Base-by-base conservation (phyloP, 2,888 invertebrate species). In the Ochropleura plecta region DNA sequence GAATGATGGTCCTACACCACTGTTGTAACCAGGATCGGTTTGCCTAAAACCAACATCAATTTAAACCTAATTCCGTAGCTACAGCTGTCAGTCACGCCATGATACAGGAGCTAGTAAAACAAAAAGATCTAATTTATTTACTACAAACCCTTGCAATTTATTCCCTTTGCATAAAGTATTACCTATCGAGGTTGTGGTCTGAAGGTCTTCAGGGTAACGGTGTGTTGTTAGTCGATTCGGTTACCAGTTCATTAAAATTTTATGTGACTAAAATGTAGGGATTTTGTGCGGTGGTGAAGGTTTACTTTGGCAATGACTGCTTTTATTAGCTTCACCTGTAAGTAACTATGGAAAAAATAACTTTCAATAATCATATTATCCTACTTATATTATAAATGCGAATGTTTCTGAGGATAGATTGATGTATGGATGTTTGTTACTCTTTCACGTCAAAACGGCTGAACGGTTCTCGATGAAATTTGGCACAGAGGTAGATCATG, bases 51-150 rank as follows among this genome's bases (percentile, higher is more conserved):
- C n/a, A 30, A 30, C 0, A 53, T 60, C 48, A 42, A 62, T 68
- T 63, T 51, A 40, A 46, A 59, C 20, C 40, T 44, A 18, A 66
- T 70, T 57, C 68, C n/a, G 44, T 30, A 40, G 51, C 44, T 0
- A 6, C 8, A 70, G 14, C 74, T 78, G 76, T 65, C 80, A 80
- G 40, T 60, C 20, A 49, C 14, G 42, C 69, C 74, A 51, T 76
- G 71, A 76, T 69, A 71, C 59, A n/a, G 6, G 30, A 68, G n/a
- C 20, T 18, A 44, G 7, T n/a, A 5, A 18, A 78, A 53, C 57
- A 53, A 60, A n/a, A 18, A 70, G 1, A 62, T n/a, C 14, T 76
- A 67, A 82, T 75, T 78, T 78, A 86, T 78, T 79, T 70, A 81
- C 51, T 10, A 48, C 30, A 14, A 53, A 69, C 55, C 79, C 73